Conservation (phyloP, 2,888 invertebrate genomes). For the Empis livida region DNA sequence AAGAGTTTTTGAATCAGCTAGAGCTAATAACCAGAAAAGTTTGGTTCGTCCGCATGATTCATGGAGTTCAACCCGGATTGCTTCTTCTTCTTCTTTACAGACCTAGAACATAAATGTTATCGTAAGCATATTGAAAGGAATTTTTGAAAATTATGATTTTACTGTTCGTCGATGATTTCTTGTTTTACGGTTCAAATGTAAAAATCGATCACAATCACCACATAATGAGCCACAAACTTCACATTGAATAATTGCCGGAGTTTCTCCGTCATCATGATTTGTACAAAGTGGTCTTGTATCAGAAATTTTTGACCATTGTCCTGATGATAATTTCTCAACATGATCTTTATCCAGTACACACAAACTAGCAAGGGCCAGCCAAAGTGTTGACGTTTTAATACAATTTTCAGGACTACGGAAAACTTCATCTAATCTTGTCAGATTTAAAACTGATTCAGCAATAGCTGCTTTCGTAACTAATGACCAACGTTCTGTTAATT, state of each 20-base stretch:
- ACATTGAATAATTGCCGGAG: conserved; percentile 86
- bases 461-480: conserved; percentile 76
- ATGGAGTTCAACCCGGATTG: conserved; percentile 93
- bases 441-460: conserved; percentile 70
- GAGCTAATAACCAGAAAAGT: conserved; percentile 83
- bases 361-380: conserved; percentile 86
- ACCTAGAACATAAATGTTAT: conserved; percentile 17
- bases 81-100: conserved; percentile 92
- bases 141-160: conserved; percentile 4
- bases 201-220: conserved; percentile 88
- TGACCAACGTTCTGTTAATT: conserved; percentile 75
- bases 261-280: conserved; percentile 94
- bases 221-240: conserved; percentile 84
- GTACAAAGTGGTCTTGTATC: conserved; percentile 68
- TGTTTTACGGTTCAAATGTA: conserved; percentile 83
- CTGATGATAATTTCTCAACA: conserved; percentile 66
- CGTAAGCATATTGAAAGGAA: neutral
- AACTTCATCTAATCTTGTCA: conserved; percentile 67
- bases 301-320: conserved; percentile 57
- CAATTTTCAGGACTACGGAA: conserved; percentile 65
- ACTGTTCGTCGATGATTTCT: conserved; percentile 62
- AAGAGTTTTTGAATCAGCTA: conserved; percentile 86
- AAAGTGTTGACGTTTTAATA: conserved; percentile 69
- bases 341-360: conserved; percentile 88
- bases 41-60: conserved; percentile 93